Evolutionary conservation across 2,888 invertebrate genomes (phyloP).

Genomic region (Drosophila atroscutellata): DNA sequence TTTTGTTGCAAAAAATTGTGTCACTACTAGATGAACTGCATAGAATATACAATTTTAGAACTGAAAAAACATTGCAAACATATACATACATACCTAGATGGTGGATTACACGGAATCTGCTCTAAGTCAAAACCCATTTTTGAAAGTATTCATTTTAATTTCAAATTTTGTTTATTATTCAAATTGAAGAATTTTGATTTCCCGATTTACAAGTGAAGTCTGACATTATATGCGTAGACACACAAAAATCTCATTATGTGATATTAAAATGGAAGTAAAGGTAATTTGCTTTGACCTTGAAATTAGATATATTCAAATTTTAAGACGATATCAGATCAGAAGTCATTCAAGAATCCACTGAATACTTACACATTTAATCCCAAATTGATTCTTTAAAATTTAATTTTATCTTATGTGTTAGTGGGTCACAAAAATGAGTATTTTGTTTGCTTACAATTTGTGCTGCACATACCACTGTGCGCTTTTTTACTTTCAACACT

Average conservation of each 20-base stretch:
- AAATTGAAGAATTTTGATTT: conserved; percentile 21
- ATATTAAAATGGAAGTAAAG: neutral
- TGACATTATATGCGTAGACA: conserved; percentile 30
- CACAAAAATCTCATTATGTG: neutral
- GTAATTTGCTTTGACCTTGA: neutral
- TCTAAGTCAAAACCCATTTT: conserved; percentile 64
- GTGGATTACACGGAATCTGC: conserved; percentile 46
- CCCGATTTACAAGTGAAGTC: neutral
- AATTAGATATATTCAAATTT: neutral
- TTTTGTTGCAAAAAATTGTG: conserved; percentile 56
- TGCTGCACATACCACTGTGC: neutral
- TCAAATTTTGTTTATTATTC: conserved; percentile 4
- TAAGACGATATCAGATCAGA: neutral
- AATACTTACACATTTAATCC: neutral
- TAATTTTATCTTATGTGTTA: neutral
- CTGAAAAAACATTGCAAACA: neutral
- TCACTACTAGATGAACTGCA: conserved; percentile 68
- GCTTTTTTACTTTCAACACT: neutral
- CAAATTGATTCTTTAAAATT: neutral
- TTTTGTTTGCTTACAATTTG: neutral
- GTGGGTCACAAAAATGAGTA: neutral
- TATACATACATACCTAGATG: conserved; percentile 58
- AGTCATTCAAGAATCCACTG: neutral
- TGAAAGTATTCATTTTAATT: conserved; percentile 45
- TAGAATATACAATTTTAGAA: neutral